A percentile compares a stretch with the other conserved stretches of the same genome.
Evolutionary conservation across 2,797 vertebrate genomes (phyloP).

Genomic region (Gephyroberyx darwinii): DNA sequence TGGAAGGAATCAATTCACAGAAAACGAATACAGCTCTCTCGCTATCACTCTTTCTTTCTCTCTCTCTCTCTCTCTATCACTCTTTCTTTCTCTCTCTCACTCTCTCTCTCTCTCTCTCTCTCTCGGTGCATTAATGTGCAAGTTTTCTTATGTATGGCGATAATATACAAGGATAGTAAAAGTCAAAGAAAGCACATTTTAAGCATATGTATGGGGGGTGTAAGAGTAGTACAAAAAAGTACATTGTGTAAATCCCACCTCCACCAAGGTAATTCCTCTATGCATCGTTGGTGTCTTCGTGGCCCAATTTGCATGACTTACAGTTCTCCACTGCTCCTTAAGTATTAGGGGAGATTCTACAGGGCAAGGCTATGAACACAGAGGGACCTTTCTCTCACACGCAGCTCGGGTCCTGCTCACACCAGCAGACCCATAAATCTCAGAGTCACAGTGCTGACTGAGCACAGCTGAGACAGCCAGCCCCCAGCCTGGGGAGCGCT

Average conservation of each 20-base stretch:
- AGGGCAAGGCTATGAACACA: constrained; percentile 74
- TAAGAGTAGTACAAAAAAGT: constrained; percentile 39
- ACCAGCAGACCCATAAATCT: constrained; percentile 77
- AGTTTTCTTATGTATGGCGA: constrained; percentile 45
- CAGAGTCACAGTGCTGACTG: constrained; percentile 73
- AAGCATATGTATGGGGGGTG: constrained; percentile 62
- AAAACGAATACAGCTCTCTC: constrained; percentile 53
- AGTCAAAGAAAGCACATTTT: constrained; percentile 65
- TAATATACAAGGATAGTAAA: constrained; percentile 63
- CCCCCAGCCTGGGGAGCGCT: constrained; percentile 60
- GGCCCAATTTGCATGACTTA: constrained; percentile 80
- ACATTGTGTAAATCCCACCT: constrained; percentile 61
- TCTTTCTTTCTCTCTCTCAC: constrained; percentile 1
- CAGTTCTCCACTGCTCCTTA: constrained; percentile 71
- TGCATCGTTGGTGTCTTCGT: constrained; percentile 72
- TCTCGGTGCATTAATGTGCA: constrained; percentile 27
- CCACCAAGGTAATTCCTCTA: constrained; percentile 63
- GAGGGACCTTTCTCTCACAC: constrained; percentile 63
- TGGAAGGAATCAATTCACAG: constrained; percentile 56
- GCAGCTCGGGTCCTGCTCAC: constrained; percentile 46
- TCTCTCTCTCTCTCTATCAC: too few relatives aligned
- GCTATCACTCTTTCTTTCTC: constrained; percentile 13
- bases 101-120: not conserved
- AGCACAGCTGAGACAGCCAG: constrained; percentile 69
- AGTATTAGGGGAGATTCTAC: constrained; percentile 67